phyloP scores from a whole-genome alignment of 2,113 vertebrate species.

The Stictonetta naevosa region DNA sequence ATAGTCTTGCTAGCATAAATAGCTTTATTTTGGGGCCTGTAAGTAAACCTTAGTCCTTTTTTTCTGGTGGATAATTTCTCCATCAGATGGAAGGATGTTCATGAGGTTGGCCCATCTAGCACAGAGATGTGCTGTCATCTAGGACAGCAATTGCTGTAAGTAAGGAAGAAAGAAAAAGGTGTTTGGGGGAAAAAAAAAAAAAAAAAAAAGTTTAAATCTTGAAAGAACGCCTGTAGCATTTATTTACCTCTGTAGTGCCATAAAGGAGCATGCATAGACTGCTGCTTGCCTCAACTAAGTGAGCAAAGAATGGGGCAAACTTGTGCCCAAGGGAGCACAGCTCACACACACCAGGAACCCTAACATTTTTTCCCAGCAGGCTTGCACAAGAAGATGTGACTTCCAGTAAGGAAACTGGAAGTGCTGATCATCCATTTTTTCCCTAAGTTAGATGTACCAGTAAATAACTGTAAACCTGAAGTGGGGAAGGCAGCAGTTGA shows the following conservation, averaged over 20 bases:
- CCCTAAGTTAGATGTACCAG: background rate
- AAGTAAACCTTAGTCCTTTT: conserved; percentile 37
- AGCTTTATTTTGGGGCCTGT: conserved; percentile 23
- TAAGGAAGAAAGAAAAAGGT: background rate
- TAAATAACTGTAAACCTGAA: background rate
- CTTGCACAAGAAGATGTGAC: background rate
- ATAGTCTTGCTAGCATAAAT: conserved; percentile 10
- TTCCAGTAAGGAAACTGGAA: background rate
- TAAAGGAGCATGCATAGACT: background rate
- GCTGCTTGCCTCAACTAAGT: background rate
- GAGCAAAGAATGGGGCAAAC: background rate
- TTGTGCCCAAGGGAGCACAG: background rate
- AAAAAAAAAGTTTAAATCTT: background rate
- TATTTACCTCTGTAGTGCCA: background rate
- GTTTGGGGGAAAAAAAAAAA: background rate
- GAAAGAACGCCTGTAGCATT: background rate
- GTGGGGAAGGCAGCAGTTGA: background rate
- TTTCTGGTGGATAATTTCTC: background rate
- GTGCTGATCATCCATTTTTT: background rate
- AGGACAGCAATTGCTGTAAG: background rate
- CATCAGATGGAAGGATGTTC: background rate
- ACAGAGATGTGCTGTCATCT: background rate
- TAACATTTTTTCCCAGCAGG: background rate
- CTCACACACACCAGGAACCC: background rate
- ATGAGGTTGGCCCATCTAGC: background rate